A percentile compares a stretch with the other conserved stretches of the same genome.
phyloP scores from a whole-genome alignment of 2,888 invertebrate genomes.

The Macropis europaea region DNA sequence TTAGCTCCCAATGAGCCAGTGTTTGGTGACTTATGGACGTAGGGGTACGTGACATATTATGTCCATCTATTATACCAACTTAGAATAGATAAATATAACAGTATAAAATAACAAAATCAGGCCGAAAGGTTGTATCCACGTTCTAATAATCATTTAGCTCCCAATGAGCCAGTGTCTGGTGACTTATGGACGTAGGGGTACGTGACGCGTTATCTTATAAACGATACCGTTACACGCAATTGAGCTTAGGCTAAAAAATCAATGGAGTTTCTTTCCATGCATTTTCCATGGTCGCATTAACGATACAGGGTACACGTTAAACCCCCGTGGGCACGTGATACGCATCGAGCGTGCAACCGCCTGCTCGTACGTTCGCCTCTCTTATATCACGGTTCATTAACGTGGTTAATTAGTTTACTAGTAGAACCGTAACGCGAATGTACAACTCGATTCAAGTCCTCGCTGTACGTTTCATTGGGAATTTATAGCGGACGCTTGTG shows the following conservation, averaged over 20 bases:
- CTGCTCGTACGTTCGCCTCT: constrained; percentile 33
- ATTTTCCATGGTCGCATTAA: neutral
- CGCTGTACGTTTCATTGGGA: constrained; percentile 33
- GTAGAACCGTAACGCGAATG: constrained; percentile 46
- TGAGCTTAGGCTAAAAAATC: constrained; percentile 9
- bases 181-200: too few species aligned
- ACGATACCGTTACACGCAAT: constrained; percentile 33
- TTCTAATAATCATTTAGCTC: too few species aligned
- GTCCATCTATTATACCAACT: too few species aligned
- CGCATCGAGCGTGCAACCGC: constrained; percentile 28
- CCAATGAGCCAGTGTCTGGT: too few species aligned
- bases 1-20: too few species aligned
- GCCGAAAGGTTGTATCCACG: too few species aligned
- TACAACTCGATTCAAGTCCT: constrained; percentile 43
- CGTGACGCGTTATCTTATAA: constrained; percentile 11
- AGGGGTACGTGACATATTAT: too few species aligned
- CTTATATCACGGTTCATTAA: constrained; percentile 60
- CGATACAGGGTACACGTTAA: constrained; percentile 13
- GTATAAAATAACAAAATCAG: too few species aligned
- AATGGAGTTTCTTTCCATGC: constrained; percentile 8
- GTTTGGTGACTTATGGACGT: too few species aligned
- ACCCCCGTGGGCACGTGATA: constrained; percentile 37
- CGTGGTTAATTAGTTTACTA: constrained; percentile 62
- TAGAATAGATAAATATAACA: too few species aligned
- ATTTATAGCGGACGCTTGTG: constrained; percentile 34